These are phyloP conservation scores for Sarcophaga variegata DNA, from an alignment of 2,888 invertebrate species.

Conservation along the genomic window DNA sequence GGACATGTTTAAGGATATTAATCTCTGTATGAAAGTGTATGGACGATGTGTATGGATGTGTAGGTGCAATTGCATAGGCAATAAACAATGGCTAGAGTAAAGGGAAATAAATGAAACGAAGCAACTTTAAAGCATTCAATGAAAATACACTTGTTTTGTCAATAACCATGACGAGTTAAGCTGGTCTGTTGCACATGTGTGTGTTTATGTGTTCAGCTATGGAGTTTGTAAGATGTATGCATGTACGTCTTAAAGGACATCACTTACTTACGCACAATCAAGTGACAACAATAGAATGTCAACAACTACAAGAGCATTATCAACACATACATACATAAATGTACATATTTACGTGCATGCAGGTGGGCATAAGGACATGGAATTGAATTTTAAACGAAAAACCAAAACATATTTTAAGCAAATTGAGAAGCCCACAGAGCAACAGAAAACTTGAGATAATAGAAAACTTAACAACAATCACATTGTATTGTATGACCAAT, in stretches of 20 bases:
- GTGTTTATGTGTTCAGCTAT: neutral
- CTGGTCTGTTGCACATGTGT: neutral
- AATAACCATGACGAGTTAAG: conserved; percentile 8
- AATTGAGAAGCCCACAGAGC: neutral
- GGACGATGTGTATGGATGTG: neutral
- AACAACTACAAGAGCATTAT: conserved; percentile 8
- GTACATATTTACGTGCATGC: neutral
- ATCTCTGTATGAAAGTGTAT: neutral
- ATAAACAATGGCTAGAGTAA: conserved; percentile 16
- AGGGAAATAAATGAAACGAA: neutral
- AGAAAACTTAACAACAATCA: conserved; percentile 48
- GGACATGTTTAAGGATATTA: neutral
- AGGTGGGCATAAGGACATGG: neutral
- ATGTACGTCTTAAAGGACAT: conserved; percentile 24
- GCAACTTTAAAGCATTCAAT: conserved; percentile 19
- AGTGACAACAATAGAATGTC: conserved; percentile 30
- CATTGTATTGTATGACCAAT: conserved; percentile 54
- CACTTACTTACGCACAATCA: conserved; percentile 52
- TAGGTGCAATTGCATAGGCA: neutral
- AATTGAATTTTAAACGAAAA: conserved; percentile 18
- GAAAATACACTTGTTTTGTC: conserved; percentile 52
- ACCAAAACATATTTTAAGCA: conserved; percentile 13
- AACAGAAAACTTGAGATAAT: conserved; percentile 17
- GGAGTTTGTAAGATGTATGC: neutral
- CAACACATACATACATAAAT: neutral